Base-by-base conservation (phyloP, 2,113 vertebrate genomes). In the Centrocercus urophasianus region DNA sequence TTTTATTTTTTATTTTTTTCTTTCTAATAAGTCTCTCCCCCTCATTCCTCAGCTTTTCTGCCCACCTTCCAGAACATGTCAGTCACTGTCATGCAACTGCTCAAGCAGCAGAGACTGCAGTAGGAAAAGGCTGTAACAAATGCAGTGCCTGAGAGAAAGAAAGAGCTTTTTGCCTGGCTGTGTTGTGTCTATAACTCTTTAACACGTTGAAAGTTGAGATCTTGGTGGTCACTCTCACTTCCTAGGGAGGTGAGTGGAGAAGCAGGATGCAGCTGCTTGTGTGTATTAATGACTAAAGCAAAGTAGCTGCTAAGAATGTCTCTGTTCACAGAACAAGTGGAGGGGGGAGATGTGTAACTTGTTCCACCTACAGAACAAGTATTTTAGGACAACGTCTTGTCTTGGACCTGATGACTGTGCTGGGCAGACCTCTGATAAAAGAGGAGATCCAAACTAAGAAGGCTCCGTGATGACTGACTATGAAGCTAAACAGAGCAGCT, bases 1-100 rank as follows among this genome's bases (percentile, higher is more conserved):
- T 52, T n/a, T 40, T 64, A 71, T 86, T 74, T 89, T 91, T 93
- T 96, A 73, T 80, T 67, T 91, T 92, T 78, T 67, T 92, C 84
- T 86, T 82, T 88, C 83, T 77, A 88, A 74, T 95, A 81, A 20
- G 86, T 94, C 93, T 96, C 93, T 9, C 95, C 95, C 73, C 86
- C 95, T 92, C 90, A 25, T 86, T 90, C 90, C 69, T 67, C 86
- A 95, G 76, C 48, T 48, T 60, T 90, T 30, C 92, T 85, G 56
- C 89, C 93, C 80, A 81, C 92, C 52, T 90, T 56, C 22, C 65
- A 94, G 72, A 77, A 76, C 16, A 15, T 88, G 95, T 95, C 96
- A 95, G 52, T 95, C 87, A 93, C 90, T 94, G 96, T 93, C 90
- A 81, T 28, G 47, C 67, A 20, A 89, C 71, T 77, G 69, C 79